phyloP scores from a whole-genome alignment of 2,888 invertebrate genomes.

The Lypha dubia region DNA sequence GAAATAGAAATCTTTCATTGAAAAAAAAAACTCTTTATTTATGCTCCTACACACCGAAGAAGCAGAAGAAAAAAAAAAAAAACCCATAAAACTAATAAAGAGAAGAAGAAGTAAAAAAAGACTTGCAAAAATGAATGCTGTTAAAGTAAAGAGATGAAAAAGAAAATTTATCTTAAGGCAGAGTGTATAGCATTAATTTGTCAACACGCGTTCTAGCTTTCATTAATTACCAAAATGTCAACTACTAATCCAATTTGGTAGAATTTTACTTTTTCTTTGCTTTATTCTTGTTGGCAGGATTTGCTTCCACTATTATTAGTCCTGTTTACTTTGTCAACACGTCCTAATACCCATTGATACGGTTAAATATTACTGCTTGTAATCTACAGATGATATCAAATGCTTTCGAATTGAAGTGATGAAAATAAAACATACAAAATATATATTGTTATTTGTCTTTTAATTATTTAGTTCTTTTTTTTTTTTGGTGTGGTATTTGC shows the following conservation, averaged over 20 bases:
- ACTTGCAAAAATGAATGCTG: too few relatives aligned
- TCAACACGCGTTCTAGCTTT: constrained; percentile 77
- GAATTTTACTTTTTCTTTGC: constrained; percentile 71
- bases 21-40: constrained; percentile 20
- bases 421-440: constrained; percentile 10
- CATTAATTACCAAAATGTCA: constrained; percentile 82
- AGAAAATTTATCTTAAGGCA: constrained; percentile 56
- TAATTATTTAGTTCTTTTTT: constrained; percentile 25
- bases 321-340: constrained; percentile 81
- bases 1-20: not conserved
- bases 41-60: constrained; percentile 48
- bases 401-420: constrained; percentile 43
- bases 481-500: too few relatives aligned
- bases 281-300: constrained; percentile 72
- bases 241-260: constrained; percentile 81
- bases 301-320: constrained; percentile 75
- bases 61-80: not conserved
- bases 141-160: constrained; percentile 40
- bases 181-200: constrained; percentile 73
- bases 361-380: constrained; percentile 62
- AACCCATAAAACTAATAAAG: constrained; percentile 15
- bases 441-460: constrained; percentile 32
- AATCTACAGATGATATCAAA: constrained; percentile 67
- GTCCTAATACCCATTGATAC: constrained; percentile 78
- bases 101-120: constrained; percentile 2